A percentile compares a stretch with the other conserved stretches of the same genome.
These are phyloP conservation scores for Polietes domitor DNA, from an alignment of 2,888 invertebrate genomes.

Conservation along the genomic window DNA sequence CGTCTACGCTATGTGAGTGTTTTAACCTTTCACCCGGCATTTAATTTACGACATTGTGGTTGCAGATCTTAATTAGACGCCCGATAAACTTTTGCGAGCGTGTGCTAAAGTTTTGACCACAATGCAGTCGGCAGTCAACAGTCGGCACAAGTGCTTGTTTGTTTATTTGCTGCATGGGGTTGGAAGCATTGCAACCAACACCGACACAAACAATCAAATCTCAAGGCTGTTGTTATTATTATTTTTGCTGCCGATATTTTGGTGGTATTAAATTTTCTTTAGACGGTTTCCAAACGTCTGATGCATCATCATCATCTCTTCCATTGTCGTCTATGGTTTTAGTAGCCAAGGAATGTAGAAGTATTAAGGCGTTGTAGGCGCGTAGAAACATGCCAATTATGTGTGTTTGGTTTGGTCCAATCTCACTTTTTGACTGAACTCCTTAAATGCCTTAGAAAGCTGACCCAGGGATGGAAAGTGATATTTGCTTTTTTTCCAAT, in stretches of 20 bases:
- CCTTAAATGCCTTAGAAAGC: not conserved
- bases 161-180: conserved; percentile 27
- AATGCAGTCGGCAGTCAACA: conserved; percentile 17
- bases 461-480: not conserved
- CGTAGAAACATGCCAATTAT: conserved; percentile 65
- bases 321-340: conserved; percentile 6
- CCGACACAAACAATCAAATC: conserved; percentile 52
- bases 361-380: conserved; percentile 65
- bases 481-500: too few relatives aligned
- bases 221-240: conserved; percentile 53
- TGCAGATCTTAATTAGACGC: conserved; percentile 72
- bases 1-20: conserved; percentile 59
- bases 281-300: conserved; percentile 50
- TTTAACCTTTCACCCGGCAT: conserved; percentile 71
- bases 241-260: conserved; percentile 45
- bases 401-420: conserved; percentile 44
- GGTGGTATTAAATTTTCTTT: conserved; percentile 45
- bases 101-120: conserved; percentile 53
- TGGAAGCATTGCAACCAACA: not conserved
- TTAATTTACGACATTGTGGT: conserved; percentile 71
- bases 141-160: conserved; percentile 16
- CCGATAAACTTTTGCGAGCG: conserved; percentile 65
- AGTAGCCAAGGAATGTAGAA: conserved; percentile 40
- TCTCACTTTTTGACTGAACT: not conserved
- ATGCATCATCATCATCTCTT: conserved; percentile 24